Base-by-base conservation (phyloP, 2,113 vertebrate species). In the Oreochromis niloticus region DNA sequence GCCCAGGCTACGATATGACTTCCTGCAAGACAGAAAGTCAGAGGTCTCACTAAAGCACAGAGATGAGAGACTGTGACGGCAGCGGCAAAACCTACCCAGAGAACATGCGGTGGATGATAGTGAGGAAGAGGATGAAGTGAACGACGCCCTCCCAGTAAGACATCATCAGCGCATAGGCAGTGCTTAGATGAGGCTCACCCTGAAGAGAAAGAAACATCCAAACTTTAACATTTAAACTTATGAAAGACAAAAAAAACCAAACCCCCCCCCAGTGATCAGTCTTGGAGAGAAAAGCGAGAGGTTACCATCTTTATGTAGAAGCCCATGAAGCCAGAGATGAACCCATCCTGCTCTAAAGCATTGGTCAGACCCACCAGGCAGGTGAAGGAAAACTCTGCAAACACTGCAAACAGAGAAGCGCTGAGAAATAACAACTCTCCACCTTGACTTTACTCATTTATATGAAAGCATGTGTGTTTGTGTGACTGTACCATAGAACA, bases 141-240 rank as follows among this genome's bases (percentile, higher is more conserved):
- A 98, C 59, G 0, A 94, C 83, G 14, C 98, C 97, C 0, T 98
- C 97, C 98, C 98, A 99, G 93, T 98, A 98, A 36, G 97, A 97
- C 96, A 95, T 97, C 96, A 98, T 96, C 68, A 98, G 90, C 8
- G 97, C 97, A 0, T 99, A 97, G 0, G 98, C 96, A 0, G 97
- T 96, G 46, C 95, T 96, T 52, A 99, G 96, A 87, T 97, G 97
- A 2, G 98, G 97, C 85, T 98, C 97, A 0, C 97, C 97, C 98
- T 99, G 89, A 9, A 59, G 30, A 86, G 1, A 68, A 0, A 3
- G 36, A 6, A 4, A 4, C 41, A 87, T 16, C 66, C 54, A 73
- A 81, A 14, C 27, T 81, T 19, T 27, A n/a, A 50, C 41, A 82
- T n/a, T 9, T 66, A 24, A 34, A 57, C 5, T 19, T 27, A 4